phyloP scores from a whole-genome alignment of 2,113 vertebrate species.

The Microcebus tavaratra region DNA sequence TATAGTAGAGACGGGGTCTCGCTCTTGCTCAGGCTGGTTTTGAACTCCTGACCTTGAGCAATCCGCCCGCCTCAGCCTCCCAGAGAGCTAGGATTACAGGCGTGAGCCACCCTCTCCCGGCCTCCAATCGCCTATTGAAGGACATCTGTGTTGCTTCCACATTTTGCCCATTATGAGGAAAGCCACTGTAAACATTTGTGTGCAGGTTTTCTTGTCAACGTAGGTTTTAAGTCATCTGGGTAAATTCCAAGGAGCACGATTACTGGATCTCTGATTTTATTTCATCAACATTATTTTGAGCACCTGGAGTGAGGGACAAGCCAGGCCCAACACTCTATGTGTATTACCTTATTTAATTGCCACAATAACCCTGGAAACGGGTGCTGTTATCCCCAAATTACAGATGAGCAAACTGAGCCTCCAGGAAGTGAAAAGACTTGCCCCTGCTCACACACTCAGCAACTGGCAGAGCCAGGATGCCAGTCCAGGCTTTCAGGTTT shows the following conservation, averaged over 20 bases:
- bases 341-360: not conserved
- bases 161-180: not conserved
- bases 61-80: too few species aligned
- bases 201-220: not conserved
- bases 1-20: too few species aligned
- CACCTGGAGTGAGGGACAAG: not conserved
- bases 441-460: not conserved
- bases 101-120: too few species aligned
- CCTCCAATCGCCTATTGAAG: not conserved
- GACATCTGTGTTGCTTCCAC: not conserved
- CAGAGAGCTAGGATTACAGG: too few species aligned
- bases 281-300: not conserved
- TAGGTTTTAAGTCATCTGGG: not conserved
- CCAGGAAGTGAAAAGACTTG: not conserved
- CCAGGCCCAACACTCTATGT: rapidly evolving
- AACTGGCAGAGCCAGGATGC: not conserved
- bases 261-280: not conserved
- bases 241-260: not conserved
- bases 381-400: not conserved
- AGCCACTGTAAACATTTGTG: not conserved
- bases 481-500: not conserved
- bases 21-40: too few species aligned
- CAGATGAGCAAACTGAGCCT: slow-evolving; percentile 3
- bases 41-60: too few species aligned
- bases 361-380: not conserved